Evolutionary conservation across 2,888 invertebrate genomes (phyloP).

Genomic region (Macaria liturata): DNA sequence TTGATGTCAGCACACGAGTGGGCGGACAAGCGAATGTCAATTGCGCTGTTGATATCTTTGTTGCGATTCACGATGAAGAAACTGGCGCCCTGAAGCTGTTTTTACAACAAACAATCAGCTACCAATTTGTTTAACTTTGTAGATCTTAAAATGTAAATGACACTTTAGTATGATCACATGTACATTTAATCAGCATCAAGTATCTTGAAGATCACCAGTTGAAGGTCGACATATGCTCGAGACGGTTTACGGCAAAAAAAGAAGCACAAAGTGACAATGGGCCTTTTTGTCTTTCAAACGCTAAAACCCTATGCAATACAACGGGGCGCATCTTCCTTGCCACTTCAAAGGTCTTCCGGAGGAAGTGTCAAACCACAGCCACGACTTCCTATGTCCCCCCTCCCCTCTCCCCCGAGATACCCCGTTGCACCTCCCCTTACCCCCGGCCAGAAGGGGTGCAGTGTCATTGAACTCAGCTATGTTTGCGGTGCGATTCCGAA

Average conservation of each 20-base stretch:
- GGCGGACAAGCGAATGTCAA: slow-evolving; percentile 32
- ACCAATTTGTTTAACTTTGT: slow-evolving; percentile 2
- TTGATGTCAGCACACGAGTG: slow-evolving; percentile 31
- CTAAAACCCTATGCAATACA: slow-evolving; percentile 30
- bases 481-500: slow-evolving; percentile 77
- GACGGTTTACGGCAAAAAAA: slow-evolving; percentile 5
- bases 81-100: slow-evolving; percentile 16
- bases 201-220: not conserved
- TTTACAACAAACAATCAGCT: slow-evolving; percentile 8
- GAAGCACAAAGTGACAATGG: not conserved
- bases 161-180: not conserved
- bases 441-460: slow-evolving; percentile 50
- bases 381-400: slow-evolving; percentile 62
- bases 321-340: slow-evolving; percentile 54
- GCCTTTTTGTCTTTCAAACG: slow-evolving; percentile 11
- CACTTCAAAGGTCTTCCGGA: slow-evolving; percentile 80
- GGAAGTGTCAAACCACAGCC: slow-evolving; percentile 81
- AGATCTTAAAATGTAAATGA: not conserved
- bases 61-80: slow-evolving; percentile 24
- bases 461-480: slow-evolving; percentile 68
- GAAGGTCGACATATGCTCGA: not conserved
- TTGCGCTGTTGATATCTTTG: slow-evolving; percentile 31
- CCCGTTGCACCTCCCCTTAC: slow-evolving; percentile 43
- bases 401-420: slow-evolving; percentile 32
- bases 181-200: not conserved